Percentiles rank a stretch among this genome's conserved stretches.
Evolutionary conservation across 30 jellyfish, hydroid and myxozoan genomes (phyloP).

Genomic region (Mastigias papua): DNA sequence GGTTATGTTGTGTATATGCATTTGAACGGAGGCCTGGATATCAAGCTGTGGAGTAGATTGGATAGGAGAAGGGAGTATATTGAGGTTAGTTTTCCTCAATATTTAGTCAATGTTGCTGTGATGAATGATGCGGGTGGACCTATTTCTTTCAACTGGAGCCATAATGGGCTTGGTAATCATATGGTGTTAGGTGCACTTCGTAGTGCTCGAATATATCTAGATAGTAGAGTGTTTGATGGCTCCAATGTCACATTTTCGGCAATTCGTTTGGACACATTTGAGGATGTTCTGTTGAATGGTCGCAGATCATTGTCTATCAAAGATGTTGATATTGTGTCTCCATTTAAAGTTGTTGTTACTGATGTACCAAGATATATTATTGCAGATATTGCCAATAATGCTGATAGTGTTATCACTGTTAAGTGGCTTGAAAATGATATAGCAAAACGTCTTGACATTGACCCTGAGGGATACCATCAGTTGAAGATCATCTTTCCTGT

Average conservation of each 20-base stretch:
- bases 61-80: neutral
- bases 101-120: neutral
- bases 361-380: neutral
- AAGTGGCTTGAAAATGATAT: constrained; percentile 10
- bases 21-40: no score
- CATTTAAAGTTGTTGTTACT: neutral
- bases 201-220: no score
- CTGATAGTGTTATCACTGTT: constrained; percentile 8
- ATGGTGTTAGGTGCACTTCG: neutral
- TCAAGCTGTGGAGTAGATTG: no score
- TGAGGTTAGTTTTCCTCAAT: neutral
- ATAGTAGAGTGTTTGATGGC: no score
- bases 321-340: neutral
- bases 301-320: neutral
- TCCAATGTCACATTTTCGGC: no score
- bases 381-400: constrained; percentile 59
- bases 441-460: neutral
- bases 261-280: no score
- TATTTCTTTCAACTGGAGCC: neutral
- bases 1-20: neutral
- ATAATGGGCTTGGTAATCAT: no score
- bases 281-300: no score
- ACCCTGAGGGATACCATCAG: constrained; percentile 1
- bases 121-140: constrained; percentile 12
- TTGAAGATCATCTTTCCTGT: constrained; percentile 2